Percentiles rank a stretch among this genome's conserved stretches.
Conservation (phyloP, 1,140 invertebrate genomes). For the Gonioctena quinquepunctata region DNA sequence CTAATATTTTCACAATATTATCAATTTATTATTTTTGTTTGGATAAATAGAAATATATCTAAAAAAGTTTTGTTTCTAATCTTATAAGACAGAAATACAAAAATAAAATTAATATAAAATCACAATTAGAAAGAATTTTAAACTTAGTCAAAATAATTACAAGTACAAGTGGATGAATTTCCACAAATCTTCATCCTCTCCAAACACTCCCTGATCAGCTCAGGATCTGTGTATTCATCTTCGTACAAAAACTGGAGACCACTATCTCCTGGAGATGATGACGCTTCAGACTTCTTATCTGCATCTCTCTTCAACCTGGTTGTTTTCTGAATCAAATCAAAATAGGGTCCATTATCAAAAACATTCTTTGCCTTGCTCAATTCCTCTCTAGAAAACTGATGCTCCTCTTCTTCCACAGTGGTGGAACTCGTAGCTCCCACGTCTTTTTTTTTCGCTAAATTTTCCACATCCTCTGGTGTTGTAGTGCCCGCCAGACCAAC, state of each 20-base stretch:
- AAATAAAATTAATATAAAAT: too few species aligned
- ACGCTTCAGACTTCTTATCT: conserved; percentile 11
- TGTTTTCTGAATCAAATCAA: conserved; percentile 28
- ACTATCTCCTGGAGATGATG: conserved; percentile 9
- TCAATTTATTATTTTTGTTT: too few species aligned
- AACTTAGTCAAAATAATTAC: conserved; percentile 30
- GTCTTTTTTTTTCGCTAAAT: conserved; percentile 6
- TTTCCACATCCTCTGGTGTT: conserved; percentile 1
- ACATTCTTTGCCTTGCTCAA: conserved; percentile 11
- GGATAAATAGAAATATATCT: too few species aligned
- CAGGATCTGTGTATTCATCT: conserved; percentile 27
- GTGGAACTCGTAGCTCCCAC: background rate
- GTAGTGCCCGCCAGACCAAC: conserved; percentile 6
- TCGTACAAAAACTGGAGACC: conserved; percentile 29
- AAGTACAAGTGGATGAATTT: conserved; percentile 17
- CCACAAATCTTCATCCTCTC: conserved; percentile 20
- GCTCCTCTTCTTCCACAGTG: background rate
- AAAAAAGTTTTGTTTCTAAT: too few species aligned
- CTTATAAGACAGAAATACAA: too few species aligned
- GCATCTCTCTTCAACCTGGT: conserved; percentile 17
- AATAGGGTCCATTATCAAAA: conserved; percentile 31
- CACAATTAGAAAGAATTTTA: too few species aligned
- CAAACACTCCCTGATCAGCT: conserved; percentile 24
- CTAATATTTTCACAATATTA: too few species aligned
- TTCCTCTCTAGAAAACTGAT: background rate